Evolutionary conservation across 2,797 vertebrate genomes (phyloP), one percentile per base, ranked within the genome.

Genomic region (Semotilus atromaculatus): DNA sequence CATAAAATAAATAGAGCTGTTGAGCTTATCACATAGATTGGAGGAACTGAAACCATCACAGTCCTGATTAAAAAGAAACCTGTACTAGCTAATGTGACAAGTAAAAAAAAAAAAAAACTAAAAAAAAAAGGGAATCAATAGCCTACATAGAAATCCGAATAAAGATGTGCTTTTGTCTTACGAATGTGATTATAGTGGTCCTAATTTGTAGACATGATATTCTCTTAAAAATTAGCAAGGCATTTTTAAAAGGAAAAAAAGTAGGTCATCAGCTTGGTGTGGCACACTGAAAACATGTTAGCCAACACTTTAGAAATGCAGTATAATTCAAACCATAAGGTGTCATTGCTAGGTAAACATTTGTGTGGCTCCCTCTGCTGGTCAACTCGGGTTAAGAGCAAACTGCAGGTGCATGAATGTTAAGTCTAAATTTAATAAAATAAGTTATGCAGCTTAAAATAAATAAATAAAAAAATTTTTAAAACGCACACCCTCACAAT

Each of bases 291-390:
- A 84, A 79, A 67, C 43, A 70, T 80, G 55, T 71, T 55, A 82
- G 64, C 48, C 34, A 71, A 70, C 74, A 80, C 40, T 31, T n/a
- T 75, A 76, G 38, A 34, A 83, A 83, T 79, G 62, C 36, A 55
- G 51, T 43, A 71, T 86, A 72, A 88, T 85, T 86, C 58, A 79
- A 83, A 80, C 75, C 76, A 83, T 80, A 72, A 68, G 72, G 38
- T 64, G 40, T 70, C 29, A 34, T 53, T 53, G 40, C 26, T 58
- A 72, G 14, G 75, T 64, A 58, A 80, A 82, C 26, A 40, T 67
- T 40, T 83, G 21, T 10, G 70, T 68, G 71, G 73, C 86, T 82
- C 89, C 89, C 77, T 87, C 89, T 89, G 81, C 77, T 88, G 89
- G 79, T 45, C 67, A 85, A 13, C 8, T 62, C n/a, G 13, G 14